Base-by-base conservation (phyloP, 1,140 invertebrate species). In the Sogatella furcifera region DNA sequence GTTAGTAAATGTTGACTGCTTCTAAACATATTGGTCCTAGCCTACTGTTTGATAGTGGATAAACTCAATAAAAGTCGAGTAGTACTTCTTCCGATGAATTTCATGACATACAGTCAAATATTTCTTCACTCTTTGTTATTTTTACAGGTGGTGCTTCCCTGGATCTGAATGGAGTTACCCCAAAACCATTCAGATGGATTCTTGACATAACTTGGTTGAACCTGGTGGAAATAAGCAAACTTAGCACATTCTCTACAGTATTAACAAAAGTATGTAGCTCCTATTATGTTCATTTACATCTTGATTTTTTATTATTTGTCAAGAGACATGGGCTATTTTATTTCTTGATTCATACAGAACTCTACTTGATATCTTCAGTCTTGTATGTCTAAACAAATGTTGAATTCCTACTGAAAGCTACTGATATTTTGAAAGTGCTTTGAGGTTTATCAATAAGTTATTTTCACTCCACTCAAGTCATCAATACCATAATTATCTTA, bases 121-220 rank as follows among this genome's bases (percentile, higher is more conserved):
- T 43, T n/a, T 14, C 34, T 52, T 4, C 24, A 6, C 24, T 28
- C 6, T 59, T 54, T 21, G 38, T 52, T 28, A 6, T 28, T 28
- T 4, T 28, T 60, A 13, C 63, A 81, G 81, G 94, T 62, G 95
- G 95, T 0, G 94, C 95, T 11, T 95, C 93, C 0, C 73, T 97
- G 54, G 94, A 97, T 76, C 75, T 97, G 49, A 96, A 97, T 72
- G 91, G 91, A 11, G 93, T 96, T 0, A 78, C 81, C 14, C 89
- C 92, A 0, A 98, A 97, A 76, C 94, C 94, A 10, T 95, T 93
- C 70, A 84, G 81, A 67, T 98, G 95, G 95, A 94, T 98, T 67
- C 76, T 95, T 9, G 94, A 98, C 68, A 89, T 96, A 43, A 96
- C 93, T 1, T 98, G 95, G 95, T 72, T 98, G 15, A 98, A 98